Percentiles rank a stretch among this genome's conserved stretches.
Conservation (phyloP, 2,113 vertebrate species). For the Oncorhynchus clarkii region DNA sequence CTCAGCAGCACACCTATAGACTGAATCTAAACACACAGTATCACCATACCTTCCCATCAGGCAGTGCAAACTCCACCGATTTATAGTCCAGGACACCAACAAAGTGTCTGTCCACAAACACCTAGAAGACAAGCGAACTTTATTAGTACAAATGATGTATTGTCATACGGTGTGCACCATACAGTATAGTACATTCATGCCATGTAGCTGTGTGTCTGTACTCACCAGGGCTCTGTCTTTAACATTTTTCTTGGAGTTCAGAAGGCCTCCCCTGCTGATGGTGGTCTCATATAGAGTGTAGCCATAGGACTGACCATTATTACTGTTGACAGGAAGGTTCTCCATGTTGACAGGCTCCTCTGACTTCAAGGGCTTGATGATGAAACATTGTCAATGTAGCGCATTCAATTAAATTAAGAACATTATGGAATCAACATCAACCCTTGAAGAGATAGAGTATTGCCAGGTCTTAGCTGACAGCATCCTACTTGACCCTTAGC, state of each 20-base stretch:
- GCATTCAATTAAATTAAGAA: no score
- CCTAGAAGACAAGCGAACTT: conserved; percentile 61
- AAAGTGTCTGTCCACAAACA: conserved; percentile 80
- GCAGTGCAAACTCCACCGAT: conserved; percentile 66
- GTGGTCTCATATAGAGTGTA: conserved; percentile 83
- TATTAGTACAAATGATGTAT: not conserved
- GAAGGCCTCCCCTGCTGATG: conserved; percentile 72
- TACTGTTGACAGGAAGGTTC: conserved; percentile 60
- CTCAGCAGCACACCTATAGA: not conserved
- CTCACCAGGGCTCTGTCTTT: no score
- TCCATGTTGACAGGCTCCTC: conserved; percentile 85
- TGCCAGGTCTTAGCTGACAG: no score
- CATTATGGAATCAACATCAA: no score
- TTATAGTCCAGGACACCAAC: conserved; percentile 82
- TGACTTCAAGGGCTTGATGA: conserved; percentile 72
- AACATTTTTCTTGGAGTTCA: conserved; percentile 69
- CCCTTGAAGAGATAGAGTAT: no score
- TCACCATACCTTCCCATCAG: conserved; percentile 72
- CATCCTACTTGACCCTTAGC: no score
- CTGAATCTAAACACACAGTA: not conserved
- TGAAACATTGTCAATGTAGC: no score
- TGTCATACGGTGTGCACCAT: not conserved
- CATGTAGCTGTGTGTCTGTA: not conserved
- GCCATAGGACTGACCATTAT: conserved; percentile 82
- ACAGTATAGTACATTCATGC: not conserved